Evolutionary conservation across 2,888 invertebrate species (phyloP), one percentile per base, ranked within the genome.

Genomic region (Nomada fucata): DNA sequence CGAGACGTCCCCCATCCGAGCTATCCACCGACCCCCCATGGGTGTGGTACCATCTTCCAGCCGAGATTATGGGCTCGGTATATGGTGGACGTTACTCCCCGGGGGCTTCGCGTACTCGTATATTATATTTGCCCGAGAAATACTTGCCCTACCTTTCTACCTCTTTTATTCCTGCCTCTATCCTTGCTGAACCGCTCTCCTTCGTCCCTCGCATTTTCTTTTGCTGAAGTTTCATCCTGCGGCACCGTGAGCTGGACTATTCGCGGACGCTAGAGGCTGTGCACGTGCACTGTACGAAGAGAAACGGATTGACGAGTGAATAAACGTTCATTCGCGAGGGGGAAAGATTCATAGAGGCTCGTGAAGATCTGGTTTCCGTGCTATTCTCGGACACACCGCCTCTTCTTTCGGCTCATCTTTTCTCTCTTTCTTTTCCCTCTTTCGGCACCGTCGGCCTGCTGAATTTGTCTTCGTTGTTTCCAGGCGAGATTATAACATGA

Each of bases 11-110:
- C 65, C 50, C 78, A 64, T 68, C 68, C 68, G 29, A 64, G 76
- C 50, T 73, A 69, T 79, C 75, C 76, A 36, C 68, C 85, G 87
- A 89, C 90, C 90, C 89, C 90, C 90, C 88, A 88, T 89, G 89
- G 90, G 90, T 89, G 90, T 89, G 90, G 90, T 89, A 87, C 89
- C 88, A 86, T 90, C 89, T 86, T 87, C 89, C 76, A 84, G 73
- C 50, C 71, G 80, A 88, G 88, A 88, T 88, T 88, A 88, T 83
- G 83, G 85, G 82, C 88, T 74, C 78, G 82, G 79, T 71, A 80
- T 74, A 80, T 74, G 59, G 76, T 78, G 78, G 87, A 87, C 86
- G 79, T 79, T 86, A 76, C 86, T 83, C 86, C 88, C 88, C 82
- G 76, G 86, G 83, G 88, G 83, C 84, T 71, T 55, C 82, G 74